Base-by-base conservation (phyloP, 2,113 vertebrate species). In the Maccullochella peelii region DNA sequence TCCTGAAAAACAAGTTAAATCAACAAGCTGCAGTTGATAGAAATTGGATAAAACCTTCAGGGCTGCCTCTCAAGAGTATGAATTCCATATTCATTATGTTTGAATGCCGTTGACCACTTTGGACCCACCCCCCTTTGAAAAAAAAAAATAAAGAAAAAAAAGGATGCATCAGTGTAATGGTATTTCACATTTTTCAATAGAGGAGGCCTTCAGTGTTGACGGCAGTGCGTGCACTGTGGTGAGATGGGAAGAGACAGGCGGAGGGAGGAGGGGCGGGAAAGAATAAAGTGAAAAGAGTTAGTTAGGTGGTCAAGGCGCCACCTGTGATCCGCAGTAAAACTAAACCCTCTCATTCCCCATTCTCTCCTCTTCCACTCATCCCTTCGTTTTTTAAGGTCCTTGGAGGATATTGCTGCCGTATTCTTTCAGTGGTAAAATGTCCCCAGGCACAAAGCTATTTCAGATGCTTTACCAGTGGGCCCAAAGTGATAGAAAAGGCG, bases 401-500 rank as follows among this genome's bases (percentile, higher is more conserved):
- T 36, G 3, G 90, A 92, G 92, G 91, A 91, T 91, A 90, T 93
- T 85, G 89, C 88, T 79, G 67, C 77, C 88, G 62, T 91, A 93
- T 94, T 91, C 91, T 84, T 92, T 94, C 84, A 86, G 89, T 66
- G 92, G 91, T 94, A 93, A 94, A 94, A 86, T 82, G 92, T 91
- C 94, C 92, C 91, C 77, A 58, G 92, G 90, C 93, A 90, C 91
- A 88, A 90, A 90, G 91, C 92, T 94, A 94, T 95, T 95, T 94
- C 93, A 91, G 92, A 89, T 92, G 90, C 93, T 94, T 93, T 91
- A 94, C 89, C 89, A 79, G 90, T 85, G 81, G 90, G 88, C 83
- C 85, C 87, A 85, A 90, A 83, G 92, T 94, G 93, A 95, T 93
- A 92, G 92, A 94, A 95, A 94, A 93, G 90, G 81, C 82, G 91